A percentile compares a stretch with the other conserved stretches of the same genome.
Evolutionary conservation across 92 coral and sea anemone genomes (phyloP).

Genomic region (Actinernus sp.): DNA sequence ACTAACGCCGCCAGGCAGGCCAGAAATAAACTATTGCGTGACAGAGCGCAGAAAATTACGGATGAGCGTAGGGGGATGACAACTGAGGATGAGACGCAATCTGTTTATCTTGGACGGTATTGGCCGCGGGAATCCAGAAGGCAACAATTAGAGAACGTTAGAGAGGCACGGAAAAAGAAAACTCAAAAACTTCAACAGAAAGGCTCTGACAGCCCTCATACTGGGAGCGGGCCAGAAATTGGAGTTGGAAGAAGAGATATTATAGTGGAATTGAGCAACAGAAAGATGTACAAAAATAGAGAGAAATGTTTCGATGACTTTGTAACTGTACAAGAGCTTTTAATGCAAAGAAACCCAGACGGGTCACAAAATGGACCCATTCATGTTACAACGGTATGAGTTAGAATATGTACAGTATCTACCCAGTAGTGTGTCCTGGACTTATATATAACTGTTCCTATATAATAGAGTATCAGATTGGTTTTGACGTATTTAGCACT

Average conservation of each 20-base stretch:
- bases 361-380: conserved; percentile 91
- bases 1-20: conserved; percentile 80
- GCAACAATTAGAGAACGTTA: conserved; percentile 84
- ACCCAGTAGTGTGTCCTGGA: too few species aligned
- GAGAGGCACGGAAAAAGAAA: conserved; percentile 86
- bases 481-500: too few species aligned
- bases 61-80: conserved; percentile 98
- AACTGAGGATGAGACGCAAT: conserved; percentile 95
- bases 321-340: conserved; percentile 93
- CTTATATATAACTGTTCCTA: too few species aligned
- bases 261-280: conserved; percentile 89
- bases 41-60: conserved; percentile 94
- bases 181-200: conserved; percentile 75
- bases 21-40: conserved; percentile 89
- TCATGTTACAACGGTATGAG: conserved; percentile 93
- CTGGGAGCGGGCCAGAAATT: conserved; percentile 90
- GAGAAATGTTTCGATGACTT: conserved; percentile 90
- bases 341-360: conserved; percentile 86
- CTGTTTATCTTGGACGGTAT: conserved; percentile 95
- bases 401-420: too few species aligned
- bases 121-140: conserved; percentile 96
- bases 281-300: conserved; percentile 77
- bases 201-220: conserved; percentile 83
- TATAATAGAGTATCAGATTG: too few species aligned
- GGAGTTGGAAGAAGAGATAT: conserved; percentile 83